A percentile compares a stretch with the other conserved stretches of the same genome.
These are phyloP conservation scores for Brachirus orientalis DNA, from an alignment of 2,113 vertebrate genomes.

Conservation along the genomic window DNA sequence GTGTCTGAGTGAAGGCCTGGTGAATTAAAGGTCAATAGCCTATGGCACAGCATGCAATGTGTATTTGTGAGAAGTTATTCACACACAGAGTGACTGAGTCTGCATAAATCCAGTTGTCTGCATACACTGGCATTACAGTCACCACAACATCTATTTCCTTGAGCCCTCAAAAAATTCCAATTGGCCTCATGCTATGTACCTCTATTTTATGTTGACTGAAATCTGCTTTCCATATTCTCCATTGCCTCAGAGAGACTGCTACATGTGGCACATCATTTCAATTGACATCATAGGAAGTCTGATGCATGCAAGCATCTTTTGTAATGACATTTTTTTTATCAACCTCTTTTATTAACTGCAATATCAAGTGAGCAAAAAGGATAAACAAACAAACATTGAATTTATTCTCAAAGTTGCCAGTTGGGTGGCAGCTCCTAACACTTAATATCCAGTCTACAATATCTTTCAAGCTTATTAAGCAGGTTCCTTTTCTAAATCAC, in stretches of 20 bases:
- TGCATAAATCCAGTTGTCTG: slow-evolving; percentile 7
- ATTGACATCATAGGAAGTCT: neutral
- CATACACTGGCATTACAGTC: neutral
- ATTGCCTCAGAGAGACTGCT: neutral
- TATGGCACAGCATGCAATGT: slow-evolving; percentile 17
- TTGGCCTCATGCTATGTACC: neutral
- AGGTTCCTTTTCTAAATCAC: slow-evolving; percentile 31
- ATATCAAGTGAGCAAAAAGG: neutral
- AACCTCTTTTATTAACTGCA: neutral
- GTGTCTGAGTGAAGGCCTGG: slow-evolving; percentile 10
- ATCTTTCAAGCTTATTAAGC: slow-evolving; percentile 27
- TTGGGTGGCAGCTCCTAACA: neutral
- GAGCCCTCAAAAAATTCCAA: neutral
- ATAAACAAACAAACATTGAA: neutral
- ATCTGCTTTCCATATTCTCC: neutral
- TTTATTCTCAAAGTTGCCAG: slow-evolving; percentile 1
- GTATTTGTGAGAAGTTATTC: slow-evolving; percentile 17
- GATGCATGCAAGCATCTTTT: neutral
- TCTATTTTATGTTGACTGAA: neutral
- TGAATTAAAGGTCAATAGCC: slow-evolving; percentile 7
- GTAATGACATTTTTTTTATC: neutral
- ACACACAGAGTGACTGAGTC: slow-evolving; percentile 13
- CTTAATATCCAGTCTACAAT: slow-evolving; percentile 17
- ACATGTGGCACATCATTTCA: neutral
- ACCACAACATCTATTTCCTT: neutral